phyloP scores from a whole-genome alignment of 2,888 invertebrate species.

The Drosophila infuscata region DNA sequence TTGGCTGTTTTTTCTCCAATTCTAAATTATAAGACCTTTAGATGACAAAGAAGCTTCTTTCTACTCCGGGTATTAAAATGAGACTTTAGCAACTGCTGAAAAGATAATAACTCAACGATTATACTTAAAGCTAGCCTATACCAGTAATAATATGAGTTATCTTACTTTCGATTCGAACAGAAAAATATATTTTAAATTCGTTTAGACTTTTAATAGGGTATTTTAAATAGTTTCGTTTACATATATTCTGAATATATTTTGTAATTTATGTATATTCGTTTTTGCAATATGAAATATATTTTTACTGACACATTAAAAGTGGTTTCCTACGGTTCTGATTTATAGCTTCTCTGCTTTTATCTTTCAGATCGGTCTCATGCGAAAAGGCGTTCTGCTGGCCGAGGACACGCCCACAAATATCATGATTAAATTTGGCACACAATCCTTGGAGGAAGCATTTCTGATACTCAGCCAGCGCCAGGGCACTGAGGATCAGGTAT shows the following conservation, averaged over 20 bases:
- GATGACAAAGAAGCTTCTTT: background rate
- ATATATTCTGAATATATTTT: too few relatives aligned
- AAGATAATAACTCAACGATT: too few relatives aligned
- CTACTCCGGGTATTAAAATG: too few relatives aligned
- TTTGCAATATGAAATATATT: background rate
- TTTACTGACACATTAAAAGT: background rate
- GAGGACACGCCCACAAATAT: constrained; percentile 93
- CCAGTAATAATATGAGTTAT: too few relatives aligned
- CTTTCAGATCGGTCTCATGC: constrained; percentile 93
- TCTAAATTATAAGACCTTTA: background rate
- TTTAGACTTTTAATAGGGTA: too few relatives aligned
- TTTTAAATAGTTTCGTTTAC: too few relatives aligned
- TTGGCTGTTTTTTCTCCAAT: background rate
- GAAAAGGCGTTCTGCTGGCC: constrained; percentile 93
- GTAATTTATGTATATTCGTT: background rate
- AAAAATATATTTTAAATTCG: too few relatives aligned
- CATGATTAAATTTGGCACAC: constrained; percentile 89
- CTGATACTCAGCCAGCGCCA: constrained; percentile 89
- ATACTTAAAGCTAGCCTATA: too few relatives aligned
- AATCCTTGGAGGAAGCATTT: constrained; percentile 95
- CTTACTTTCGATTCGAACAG: too few relatives aligned
- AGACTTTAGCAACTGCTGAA: too few relatives aligned
- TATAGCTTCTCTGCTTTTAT: constrained; percentile 7
- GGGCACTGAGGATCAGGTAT: constrained; percentile 83
- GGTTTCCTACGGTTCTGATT: background rate